Evolutionary conservation across 2,888 invertebrate genomes (phyloP), one percentile per base, ranked within the genome.

Genomic region (Villa cingulata): DNA sequence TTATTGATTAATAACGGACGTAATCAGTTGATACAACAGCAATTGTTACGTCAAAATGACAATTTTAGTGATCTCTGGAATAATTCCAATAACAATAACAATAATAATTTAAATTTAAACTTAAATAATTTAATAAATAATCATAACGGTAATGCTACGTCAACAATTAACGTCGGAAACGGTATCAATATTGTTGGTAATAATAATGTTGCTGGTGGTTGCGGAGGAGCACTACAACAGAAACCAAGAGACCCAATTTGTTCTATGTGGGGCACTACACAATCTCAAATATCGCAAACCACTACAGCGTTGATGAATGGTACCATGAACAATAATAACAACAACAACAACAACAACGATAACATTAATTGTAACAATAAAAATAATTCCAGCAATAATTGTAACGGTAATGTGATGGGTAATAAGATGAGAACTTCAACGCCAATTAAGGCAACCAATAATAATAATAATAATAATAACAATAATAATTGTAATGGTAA

Each of bases 21-120:
- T 46, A 49, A 48, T 37, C 51, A 49, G 48, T 43, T 42, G 23
- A 54, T 51, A 44, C 55, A 54, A 45, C 55, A 53, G n/a, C 55
- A 41, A 36, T 42, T 57, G 38, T 48, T 51, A 43, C 56, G 58
- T 36, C 52, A 57, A 14, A 55, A 55, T 47, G 58, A 58, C 51
- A 44, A 58, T 48, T 58, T 66, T 57, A 64, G 61, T 57, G 66
- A 67, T 62, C 61, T 66, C 58, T 62, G 68, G 64, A 60, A 59
- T 57, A 64, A 61, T 45, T 51, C 54, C n/a, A 57, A 55, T 37
- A 43, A 48, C 18, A 51, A 32, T 38, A 41, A 18, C 16, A 47
- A 38, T 38, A 41, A 9, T n/a, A 36, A 7, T 16, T 16, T 12
- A 16, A 36, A 36, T 36, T 16, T 16, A 6, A 36, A 36, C 16